phyloP scores from a whole-genome alignment of 2,888 invertebrate species.

The Phaedon cochleariae region DNA sequence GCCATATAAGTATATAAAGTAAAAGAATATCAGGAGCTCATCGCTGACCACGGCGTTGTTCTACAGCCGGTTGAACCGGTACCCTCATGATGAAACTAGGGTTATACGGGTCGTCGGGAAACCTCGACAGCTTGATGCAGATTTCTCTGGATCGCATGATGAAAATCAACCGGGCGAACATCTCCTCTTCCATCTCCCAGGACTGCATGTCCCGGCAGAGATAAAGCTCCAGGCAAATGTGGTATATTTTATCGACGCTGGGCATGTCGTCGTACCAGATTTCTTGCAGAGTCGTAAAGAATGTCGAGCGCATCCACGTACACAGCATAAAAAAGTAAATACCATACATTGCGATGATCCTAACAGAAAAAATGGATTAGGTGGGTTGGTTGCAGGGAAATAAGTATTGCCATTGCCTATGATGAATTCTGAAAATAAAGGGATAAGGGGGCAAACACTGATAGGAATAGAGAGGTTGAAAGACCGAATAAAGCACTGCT shows the following conservation, averaged over 20 bases:
- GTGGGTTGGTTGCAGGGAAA: not conserved
- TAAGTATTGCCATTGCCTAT: not conserved
- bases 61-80: no score
- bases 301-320: constrained; percentile 15
- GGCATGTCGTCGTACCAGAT: constrained; percentile 52
- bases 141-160: constrained; percentile 68
- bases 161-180: constrained; percentile 72
- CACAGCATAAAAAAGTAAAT: constrained; percentile 71
- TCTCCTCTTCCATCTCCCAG: constrained; percentile 69
- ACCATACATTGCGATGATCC: constrained; percentile 73
- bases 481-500: not conserved
- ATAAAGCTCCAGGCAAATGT: constrained; percentile 52
- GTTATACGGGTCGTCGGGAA: constrained; percentile 17
- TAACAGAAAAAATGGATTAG: constrained; percentile 54
- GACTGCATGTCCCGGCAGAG: constrained; percentile 67
- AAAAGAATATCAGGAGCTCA: not conserved
- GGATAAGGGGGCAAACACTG: no score
- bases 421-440: not conserved
- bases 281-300: constrained; percentile 60
- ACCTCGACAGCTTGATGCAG: constrained; percentile 47
- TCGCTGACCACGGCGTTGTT: not conserved
- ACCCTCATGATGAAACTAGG: constrained; percentile 19
- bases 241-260: constrained; percentile 49
- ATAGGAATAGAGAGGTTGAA: not conserved
- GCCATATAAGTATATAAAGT: not conserved